Evolutionary conservation across 2,113 vertebrate genomes (phyloP).

Genomic region (Ascaphus truei): DNA sequence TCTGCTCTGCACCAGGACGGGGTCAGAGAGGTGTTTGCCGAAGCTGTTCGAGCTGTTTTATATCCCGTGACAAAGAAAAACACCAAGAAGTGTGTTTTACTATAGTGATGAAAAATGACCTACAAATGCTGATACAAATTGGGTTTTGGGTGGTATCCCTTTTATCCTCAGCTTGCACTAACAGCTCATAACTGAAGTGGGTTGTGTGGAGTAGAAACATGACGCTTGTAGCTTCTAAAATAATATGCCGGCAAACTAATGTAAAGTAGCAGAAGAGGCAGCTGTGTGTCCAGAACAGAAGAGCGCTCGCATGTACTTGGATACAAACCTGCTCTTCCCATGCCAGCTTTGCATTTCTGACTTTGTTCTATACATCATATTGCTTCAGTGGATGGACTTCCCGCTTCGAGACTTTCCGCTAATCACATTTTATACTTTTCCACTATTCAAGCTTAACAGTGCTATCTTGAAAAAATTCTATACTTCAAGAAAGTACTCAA

Average conservation of each 20-base stretch:
- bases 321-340: slow-evolving; percentile 13
- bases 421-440: slow-evolving; percentile 26
- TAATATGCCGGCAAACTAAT: slow-evolving; percentile 2
- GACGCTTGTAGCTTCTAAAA: slow-evolving; percentile 25
- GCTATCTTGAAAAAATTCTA: slow-evolving; percentile 8
- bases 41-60: slow-evolving; percentile 85
- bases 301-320: neutral
- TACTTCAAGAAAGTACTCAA: neutral
- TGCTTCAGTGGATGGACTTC: slow-evolving; percentile 2
- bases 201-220: slow-evolving; percentile 17
- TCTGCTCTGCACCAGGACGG: slow-evolving; percentile 85
- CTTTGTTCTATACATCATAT: neutral
- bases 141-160: neutral
- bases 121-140: neutral
- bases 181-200: slow-evolving; percentile 14
- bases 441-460: slow-evolving; percentile 32
- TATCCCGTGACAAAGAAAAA: slow-evolving; percentile 87
- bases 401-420: neutral
- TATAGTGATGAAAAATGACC: slow-evolving; percentile 60
- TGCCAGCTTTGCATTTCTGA: slow-evolving; percentile 22
- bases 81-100: slow-evolving; percentile 79
- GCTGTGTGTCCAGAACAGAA: neutral
- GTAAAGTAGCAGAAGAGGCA: neutral
- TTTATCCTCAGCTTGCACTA: slow-evolving; percentile 35
- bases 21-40: slow-evolving; percentile 82